Evolutionary conservation across 2,888 invertebrate genomes (phyloP), one percentile per base, ranked within the genome.

Genomic region (Dione juno): DNA sequence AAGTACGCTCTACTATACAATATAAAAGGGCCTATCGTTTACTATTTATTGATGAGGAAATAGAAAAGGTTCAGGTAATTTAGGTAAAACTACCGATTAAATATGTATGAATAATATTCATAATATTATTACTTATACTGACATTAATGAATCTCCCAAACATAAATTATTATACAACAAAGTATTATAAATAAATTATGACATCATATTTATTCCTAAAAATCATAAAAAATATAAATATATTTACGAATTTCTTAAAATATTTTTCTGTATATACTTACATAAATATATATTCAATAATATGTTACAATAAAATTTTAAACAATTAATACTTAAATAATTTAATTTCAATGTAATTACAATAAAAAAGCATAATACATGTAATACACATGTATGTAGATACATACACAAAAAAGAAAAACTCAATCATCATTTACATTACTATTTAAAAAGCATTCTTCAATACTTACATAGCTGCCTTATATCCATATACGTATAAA

Each of bases 31-130:
- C 2, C 16, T 14, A 19, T 52, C 19, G 50, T 64, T 64, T 64
- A 10, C 52, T 64, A 50, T 64, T 64, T 64, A 50, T 64, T 61
- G 28, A 61, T 45, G 45, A 61, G 35, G 5, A 57, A 57, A 57
- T 16, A 35, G 37, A 45, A 45, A 61, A 61, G 28, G 61, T 35
- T 61, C 35, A 1, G 11, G 45, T 35, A 45, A 61, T 61, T 61
- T 61, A 45, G 45, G 28, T 61, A 35, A 45, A 28, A 61, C 45
- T 61, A 35, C 11, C n/a, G 45, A 45, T 45, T n/a, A 61, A 61
- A 45, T 35, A 45, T 59, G 21, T 61, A 61, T 61, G 7, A n/a
- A 40, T 11, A 54, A n/a, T 35, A 35, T 1, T 35, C 35, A 54
- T n/a, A n/a, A 57, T 40, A 57, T 37, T 57, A n/a, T 16, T 28